These are phyloP conservation scores for Cynopterus brachyotis DNA, from an alignment of 2,113 vertebrate species.

Conservation along the genomic window DNA sequence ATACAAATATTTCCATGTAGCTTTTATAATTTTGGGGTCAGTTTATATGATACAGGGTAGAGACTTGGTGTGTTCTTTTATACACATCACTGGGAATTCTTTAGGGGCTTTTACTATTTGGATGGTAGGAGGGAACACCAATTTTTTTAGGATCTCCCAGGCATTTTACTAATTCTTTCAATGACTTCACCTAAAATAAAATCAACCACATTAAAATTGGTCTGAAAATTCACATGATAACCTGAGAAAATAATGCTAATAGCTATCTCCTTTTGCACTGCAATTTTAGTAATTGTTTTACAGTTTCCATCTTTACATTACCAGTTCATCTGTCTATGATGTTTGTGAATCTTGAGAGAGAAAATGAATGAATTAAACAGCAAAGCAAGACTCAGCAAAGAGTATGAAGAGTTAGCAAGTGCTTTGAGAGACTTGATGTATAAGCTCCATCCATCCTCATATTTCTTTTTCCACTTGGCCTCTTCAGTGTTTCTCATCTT, in stretches of 20 bases:
- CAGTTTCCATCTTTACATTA: neutral
- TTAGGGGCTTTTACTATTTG: neutral
- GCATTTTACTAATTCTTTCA: slow-evolving; percentile 2
- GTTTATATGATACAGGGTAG: neutral
- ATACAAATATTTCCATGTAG: neutral
- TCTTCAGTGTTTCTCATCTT: neutral
- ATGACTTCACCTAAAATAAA: neutral
- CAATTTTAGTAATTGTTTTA: neutral
- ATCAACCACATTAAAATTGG: neutral
- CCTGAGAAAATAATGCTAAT: neutral
- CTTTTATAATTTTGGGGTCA: neutral
- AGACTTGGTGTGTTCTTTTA: neutral
- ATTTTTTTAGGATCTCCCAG: neutral
- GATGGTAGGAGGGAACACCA: neutral
- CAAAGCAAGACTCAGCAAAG: neutral
- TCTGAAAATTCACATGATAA: neutral
- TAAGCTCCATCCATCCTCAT: neutral
- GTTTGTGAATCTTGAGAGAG: neutral
- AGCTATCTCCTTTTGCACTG: neutral
- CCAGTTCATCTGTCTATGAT: neutral
- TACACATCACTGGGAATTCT: neutral
- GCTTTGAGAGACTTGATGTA: neutral
- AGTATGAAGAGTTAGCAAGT: slow-evolving; percentile 26
- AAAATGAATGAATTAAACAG: neutral
- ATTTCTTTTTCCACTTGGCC: neutral